These are phyloP conservation scores for Argyrosomus japonicus DNA, from an alignment of 2,113 vertebrate genomes.

Conservation along the genomic window DNA sequence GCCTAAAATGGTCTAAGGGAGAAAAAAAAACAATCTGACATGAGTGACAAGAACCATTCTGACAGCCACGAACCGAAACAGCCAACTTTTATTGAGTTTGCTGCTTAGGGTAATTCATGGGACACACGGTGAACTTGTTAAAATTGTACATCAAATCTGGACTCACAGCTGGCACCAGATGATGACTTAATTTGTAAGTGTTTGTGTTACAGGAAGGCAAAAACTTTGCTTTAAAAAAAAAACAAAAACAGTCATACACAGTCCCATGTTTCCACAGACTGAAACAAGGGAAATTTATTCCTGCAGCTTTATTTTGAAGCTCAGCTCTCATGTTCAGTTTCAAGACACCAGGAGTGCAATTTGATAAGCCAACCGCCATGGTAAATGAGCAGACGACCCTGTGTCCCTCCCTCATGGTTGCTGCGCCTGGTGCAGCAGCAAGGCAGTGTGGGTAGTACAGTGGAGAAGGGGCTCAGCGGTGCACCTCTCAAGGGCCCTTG, in stretches of 20 bases:
- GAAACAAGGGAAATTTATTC: slow-evolving; percentile 70
- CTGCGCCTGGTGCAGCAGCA: slow-evolving; percentile 52
- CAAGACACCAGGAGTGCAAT: slow-evolving; percentile 68
- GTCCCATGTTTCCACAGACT: slow-evolving; percentile 27
- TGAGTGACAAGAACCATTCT: slow-evolving; percentile 77
- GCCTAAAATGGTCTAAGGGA: slow-evolving; percentile 72
- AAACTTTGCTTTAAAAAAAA: slow-evolving; percentile 46
- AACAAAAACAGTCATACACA: slow-evolving; percentile 29
- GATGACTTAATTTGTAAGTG: slow-evolving; percentile 63
- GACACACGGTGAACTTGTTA: slow-evolving; percentile 72
- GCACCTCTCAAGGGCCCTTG: slow-evolving; percentile 81
- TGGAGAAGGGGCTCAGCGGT: slow-evolving; percentile 69
- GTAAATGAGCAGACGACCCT: slow-evolving; percentile 78
- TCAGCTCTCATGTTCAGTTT: slow-evolving; percentile 63
- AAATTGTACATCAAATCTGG: slow-evolving; percentile 79
- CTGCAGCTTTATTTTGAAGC: slow-evolving; percentile 65
- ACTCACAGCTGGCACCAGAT: slow-evolving; percentile 72
- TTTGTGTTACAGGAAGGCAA: slow-evolving; percentile 25
- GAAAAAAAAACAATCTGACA: slow-evolving; percentile 60
- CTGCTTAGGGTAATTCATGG: slow-evolving; percentile 72
- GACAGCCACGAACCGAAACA: slow-evolving; percentile 77
- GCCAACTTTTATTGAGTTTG: slow-evolving; percentile 76
- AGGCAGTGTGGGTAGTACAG: slow-evolving; percentile 72
- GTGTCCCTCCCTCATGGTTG: slow-evolving; percentile 69
- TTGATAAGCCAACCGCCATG: slow-evolving; percentile 69